Base-by-base conservation (phyloP, 2,888 invertebrate genomes). In the Drosophila greeni region DNA sequence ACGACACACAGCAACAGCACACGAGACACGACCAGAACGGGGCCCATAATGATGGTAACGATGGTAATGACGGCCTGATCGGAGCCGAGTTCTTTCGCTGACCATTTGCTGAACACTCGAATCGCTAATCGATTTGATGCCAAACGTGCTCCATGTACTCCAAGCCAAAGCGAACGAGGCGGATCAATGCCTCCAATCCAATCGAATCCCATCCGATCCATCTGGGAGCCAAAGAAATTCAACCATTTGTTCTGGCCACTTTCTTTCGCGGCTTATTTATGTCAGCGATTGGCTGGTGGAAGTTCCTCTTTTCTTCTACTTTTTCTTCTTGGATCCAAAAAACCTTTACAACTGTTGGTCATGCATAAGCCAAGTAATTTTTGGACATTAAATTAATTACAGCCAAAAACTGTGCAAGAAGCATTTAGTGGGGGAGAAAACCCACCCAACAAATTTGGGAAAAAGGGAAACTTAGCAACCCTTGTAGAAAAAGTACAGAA, bases 91-190 rank as follows among this genome's bases (percentile, higher is more conserved):
- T 72, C 56, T 59, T 62, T 47, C 65, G 67, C 66, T 62, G 61
- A 59, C 49, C 62, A 62, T 72, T 74, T 65, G 66, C 53, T 64
- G 53, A 66, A 51, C 47, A 61, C 75, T 72, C 74, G 62, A 61
- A 73, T 69, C 40, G 75, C 75, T 79, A 79, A 79, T 79, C 79
- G 79, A 79, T 79, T 79, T 73, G 76, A 70, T 78, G 82, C 49
- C 74, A 68, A 76, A 82, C 82, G 82, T 82, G 79, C 71, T 60
- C 34, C 58, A 3, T 16, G 42, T n/a, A 2, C 40, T 42, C 45
- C 73, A 36, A 29, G 45, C 51, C 53, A 23, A 24, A 59, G 52
- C 55, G 51, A 75, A 72, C 73, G 61, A 68, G 74, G 61, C 70
- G 39, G 43, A 47, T 56, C 58, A 60, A 49, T 52, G 45, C 56